Evolutionary conservation across 2,797 vertebrate genomes (phyloP), one percentile per base, ranked within the genome.

Genomic region (Rachycentron canadum): DNA sequence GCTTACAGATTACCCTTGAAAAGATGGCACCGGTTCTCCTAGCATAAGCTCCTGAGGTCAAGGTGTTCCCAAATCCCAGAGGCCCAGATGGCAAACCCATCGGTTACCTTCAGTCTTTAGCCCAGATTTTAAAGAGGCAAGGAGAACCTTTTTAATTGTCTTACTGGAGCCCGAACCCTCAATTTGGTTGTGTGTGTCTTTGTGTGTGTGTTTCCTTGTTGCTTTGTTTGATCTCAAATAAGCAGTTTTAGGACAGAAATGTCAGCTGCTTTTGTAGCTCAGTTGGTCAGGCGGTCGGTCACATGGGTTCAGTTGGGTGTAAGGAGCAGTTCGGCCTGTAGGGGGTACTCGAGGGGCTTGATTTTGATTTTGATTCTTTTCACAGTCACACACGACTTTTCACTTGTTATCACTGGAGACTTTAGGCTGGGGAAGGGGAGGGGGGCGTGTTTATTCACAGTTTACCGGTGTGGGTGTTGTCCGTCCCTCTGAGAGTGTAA

Each of bases 21-120:
- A 78, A 79, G 65, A 49, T 83, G 65, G 73, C 76, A 84, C 77
- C 2, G 23, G 45, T 84, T 68, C 50, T 81, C 83, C 67, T 76
- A 81, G 73, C 75, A 26, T 91, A 91, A 91, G 89, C 88, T 84
- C 52, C 73, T 84, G 55, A 88, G 55, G 68, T 69, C 77, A 86
- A 75, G 50, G 58, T 73, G 70, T 78, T 86, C 49, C 75, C 76
- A 91, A 86, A 89, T 90, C 87, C 87, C 23, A 68, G 9, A 50
- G 60, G 68, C 65, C 78, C 88, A 89, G 84, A 89, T 92, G 88
- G 87, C 78, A 82, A 73, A 69, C 66, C 59, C 68, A 32, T 79
- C 58, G 14, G 58, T 63, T 55, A 65, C 79, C 64, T 79, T 69
- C 45, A 47, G 72, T 77, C 76, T 74, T 76, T 70, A 73, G 71